Base-by-base conservation (phyloP, 2,888 invertebrate species). In the Andricus curvator region DNA sequence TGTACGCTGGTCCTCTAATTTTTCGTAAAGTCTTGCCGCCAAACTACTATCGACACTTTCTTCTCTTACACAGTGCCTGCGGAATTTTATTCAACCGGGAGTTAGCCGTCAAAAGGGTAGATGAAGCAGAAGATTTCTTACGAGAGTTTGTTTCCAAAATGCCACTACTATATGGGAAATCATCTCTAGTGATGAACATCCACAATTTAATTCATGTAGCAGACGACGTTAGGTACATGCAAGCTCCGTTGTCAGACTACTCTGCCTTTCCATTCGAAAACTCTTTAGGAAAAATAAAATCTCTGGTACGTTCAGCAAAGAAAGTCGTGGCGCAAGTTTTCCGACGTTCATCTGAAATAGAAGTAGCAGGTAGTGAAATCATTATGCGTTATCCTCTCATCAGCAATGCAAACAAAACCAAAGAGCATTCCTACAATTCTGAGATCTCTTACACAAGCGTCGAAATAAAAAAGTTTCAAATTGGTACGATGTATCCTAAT, bases 11-110 rank as follows among this genome's bases (percentile, higher is more conserved):
- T 15, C 74, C 79, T 9, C 60, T 84, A 62, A 74, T 85, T 8
- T 82, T 84, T 1, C 77, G 78, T 4, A 22, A 80, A 77, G 62
- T 41, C 86, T 25, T 67, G 22, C 67, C 80, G 15, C n/a, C 41
- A 33, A 80, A 79, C 17, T 33, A 80, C 33, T 85, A 84, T 64
- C 74, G 62, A 25, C 86, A 87, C 68, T 84, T 86, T 79, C 81
- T 78, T 48, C 80, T 81, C 17, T 81, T 83, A 33, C 81, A 83
- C 67, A 79, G 82, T 17, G 83, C 85, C 56, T 80, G 80, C 70
- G 74, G 83, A 60, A 84, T 85, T 33, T 76, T 84, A 44, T 78
- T 81, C 44, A 81, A 68, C 44, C 48, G 79, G 51, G 29, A 81
- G 11, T 62, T 84, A 29, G 67, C 83, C 11, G 64, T 68, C 20